Evolutionary conservation across 2,888 invertebrate genomes (phyloP).

Genomic region (Stomorhina lunata): DNA sequence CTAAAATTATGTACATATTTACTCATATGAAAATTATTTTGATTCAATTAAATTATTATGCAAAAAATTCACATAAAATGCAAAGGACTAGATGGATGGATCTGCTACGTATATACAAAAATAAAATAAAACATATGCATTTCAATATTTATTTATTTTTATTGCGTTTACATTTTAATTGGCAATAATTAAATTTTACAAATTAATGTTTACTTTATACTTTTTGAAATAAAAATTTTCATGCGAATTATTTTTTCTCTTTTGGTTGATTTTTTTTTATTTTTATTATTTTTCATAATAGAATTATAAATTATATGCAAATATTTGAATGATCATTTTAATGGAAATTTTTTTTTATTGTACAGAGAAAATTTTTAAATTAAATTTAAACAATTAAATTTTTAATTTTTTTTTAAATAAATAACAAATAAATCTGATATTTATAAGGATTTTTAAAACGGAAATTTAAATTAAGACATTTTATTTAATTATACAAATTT

Average conservation of each 20-base stretch:
- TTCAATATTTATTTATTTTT: conserved; percentile 50
- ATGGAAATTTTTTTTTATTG: conserved; percentile 2
- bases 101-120: neutral
- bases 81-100: neutral
- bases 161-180: conserved; percentile 63
- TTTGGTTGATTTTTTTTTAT: neutral
- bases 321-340: conserved; percentile 45
- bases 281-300: conserved; percentile 45
- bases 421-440: too few relatives aligned
- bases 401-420: neutral
- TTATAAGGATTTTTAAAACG: too few relatives aligned
- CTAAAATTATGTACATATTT: too few relatives aligned
- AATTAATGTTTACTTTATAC: conserved; percentile 59
- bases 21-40: conserved; percentile 56
- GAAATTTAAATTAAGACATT: too few relatives aligned
- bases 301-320: conserved; percentile 62
- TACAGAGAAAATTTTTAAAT: conserved; percentile 12
- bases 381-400: conserved; percentile 18
- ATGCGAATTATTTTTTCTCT: neutral
- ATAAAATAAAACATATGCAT: neutral
- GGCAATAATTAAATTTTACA: conserved; percentile 64
- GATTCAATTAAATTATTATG: conserved; percentile 64
- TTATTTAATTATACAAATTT: too few relatives aligned
- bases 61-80: conserved; percentile 11
- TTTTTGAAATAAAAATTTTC: conserved; percentile 1